These are phyloP conservation scores for Rhinogobius similis DNA, from an alignment of 2,113 vertebrate species.

Conservation along the genomic window DNA sequence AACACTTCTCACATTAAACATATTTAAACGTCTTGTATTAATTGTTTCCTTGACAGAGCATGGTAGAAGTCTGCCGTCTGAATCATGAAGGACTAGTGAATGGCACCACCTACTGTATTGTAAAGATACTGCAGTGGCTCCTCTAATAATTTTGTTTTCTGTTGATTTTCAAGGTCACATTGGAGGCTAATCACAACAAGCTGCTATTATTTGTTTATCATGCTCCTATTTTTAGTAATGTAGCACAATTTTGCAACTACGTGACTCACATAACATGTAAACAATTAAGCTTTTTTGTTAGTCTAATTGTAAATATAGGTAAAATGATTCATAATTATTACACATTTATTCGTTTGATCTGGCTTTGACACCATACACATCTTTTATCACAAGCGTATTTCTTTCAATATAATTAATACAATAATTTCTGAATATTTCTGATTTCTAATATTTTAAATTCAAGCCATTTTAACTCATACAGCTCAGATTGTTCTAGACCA, in stretches of 20 bases:
- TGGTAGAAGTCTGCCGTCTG: too few species aligned
- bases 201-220: not conserved
- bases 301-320: not conserved
- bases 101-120: slow-evolving; percentile 51
- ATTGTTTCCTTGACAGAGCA: too few species aligned
- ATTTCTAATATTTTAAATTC: too few species aligned
- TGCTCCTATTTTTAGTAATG: not conserved
- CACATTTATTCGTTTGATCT: too few species aligned
- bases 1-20: too few species aligned
- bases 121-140: slow-evolving; percentile 3
- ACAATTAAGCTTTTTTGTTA: not conserved
- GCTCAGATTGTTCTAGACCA: not conserved
- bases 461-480: too few species aligned
- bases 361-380: too few species aligned
- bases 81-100: slow-evolving; percentile 10
- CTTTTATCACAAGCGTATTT: too few species aligned
- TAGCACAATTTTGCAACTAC: not conserved
- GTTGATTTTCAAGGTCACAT: slow-evolving; percentile 3
- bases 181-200: not conserved
- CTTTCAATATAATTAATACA: too few species aligned
- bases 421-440: too few species aligned
- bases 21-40: too few species aligned
- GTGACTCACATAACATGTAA: not conserved
- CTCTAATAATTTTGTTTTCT: slow-evolving; percentile 13
- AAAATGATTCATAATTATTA: too few species aligned